Base-by-base conservation (phyloP, 1,140 invertebrate genomes). In the Hormaphis cornu region DNA sequence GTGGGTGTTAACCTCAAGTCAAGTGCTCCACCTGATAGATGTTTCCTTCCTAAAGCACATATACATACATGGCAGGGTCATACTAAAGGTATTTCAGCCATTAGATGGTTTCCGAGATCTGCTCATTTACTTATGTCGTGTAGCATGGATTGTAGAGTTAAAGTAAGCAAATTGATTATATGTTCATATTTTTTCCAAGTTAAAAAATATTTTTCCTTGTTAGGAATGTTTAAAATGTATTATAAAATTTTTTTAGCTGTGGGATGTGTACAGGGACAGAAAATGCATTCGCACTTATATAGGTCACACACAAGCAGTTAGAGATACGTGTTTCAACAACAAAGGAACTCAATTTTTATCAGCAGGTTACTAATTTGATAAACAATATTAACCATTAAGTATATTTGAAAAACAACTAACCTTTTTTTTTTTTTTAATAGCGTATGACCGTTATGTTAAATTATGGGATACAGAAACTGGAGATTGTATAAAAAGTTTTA, bases 391-490 rank as follows among this genome's bases (percentile, higher is more conserved):
- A 44, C 16, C 44, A 20, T 46, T 8, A 22, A 7, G 12, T 44
- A 5, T 2, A 16, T 16, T 40, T 44, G n/a, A 26, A 40, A 26
- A 30, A 46, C 20, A 10, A 42, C 2, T 16, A 37, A 26, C 7
- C 14, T n/a, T 46, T 69, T 18, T 7, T 50, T 50, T 48, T 44
- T 12, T 42, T 72, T 74, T 73, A 74, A 37, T 77, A 85, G 83
- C 83, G 16, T 94, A 93, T 77, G 90, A 92, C 81, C 84, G 93
- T 40, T 96, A 91, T 75, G 92, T 98, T 58, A 99, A 99, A 81
- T 79, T 99, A 40, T 99, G 97, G 97, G 97, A 99, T 78, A 98
- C 97, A 0, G 97, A 99, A 82, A 97, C 92, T 56, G 95, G 95
- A 12, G 85, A 89, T 74, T 95, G 93, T 75, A 82, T 95, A 30